Evolutionary conservation across 64 coral and sea anemone genomes (phyloP), one percentile per base, ranked within the genome.

Genomic region (Dendrophyllia cribrosa): DNA sequence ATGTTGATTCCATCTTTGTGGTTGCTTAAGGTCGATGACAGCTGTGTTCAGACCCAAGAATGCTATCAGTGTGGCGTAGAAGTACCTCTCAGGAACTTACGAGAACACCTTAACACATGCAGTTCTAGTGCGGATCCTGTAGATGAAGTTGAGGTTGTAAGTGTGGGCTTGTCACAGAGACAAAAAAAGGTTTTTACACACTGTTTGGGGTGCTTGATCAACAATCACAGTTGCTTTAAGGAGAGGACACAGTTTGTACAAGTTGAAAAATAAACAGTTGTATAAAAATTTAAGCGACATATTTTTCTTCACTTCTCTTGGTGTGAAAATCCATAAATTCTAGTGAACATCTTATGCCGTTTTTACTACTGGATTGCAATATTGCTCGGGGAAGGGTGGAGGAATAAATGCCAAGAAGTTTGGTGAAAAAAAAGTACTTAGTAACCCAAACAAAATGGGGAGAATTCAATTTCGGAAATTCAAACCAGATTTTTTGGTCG

Each of bases 21-120:
- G n/a, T 70, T 70, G 20, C 22, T 70, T 16, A 70, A 70, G 67
- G 67, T 70, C 22, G 67, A 70, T 70, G 67, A 70, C 22, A 20
- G 20, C 67, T 22, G 22, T 20, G 22, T 70, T 70, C 67, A 70
- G 67, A 70, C 67, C 67, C 67, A 70, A 24, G 67, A 70, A 70
- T 70, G 67, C 67, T 70, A 70, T 70, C 67, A 70, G 67, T 70
- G 67, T 44, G 67, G 67, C 67, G 22, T 24, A 70, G 67, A 16
- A 70, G 67, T 70, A 20, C 67, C 67, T 70, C 23, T 70, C 20
- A 70, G 67, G 67, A 70, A 16, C 67, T 70, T 70, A 44, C 20
- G 67, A 20, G 67, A 22, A 70, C 67, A 70, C 67, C 67, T 70
- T 70, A 70, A 70, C 17, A 70, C 20, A 22, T 70, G 67, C 67